Percentiles rank a stretch among this genome's conserved stretches.
Conservation (phyloP, 2,797 vertebrate species). For the Gastrophryne carolinensis region DNA sequence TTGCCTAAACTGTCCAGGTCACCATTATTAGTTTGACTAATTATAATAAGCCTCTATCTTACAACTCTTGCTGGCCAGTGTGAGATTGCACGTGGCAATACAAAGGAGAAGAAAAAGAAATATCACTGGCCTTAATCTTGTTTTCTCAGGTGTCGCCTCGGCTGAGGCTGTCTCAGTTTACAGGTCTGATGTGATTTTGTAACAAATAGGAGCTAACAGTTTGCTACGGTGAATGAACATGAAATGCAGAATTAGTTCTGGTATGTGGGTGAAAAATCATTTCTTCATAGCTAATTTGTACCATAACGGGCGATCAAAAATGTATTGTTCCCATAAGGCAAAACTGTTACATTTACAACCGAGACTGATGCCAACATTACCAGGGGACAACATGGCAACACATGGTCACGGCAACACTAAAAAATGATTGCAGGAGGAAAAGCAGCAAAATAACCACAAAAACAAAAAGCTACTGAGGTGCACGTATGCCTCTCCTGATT, state of each 20-base stretch:
- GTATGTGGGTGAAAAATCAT: not conserved
- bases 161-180: constrained; percentile 21
- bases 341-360: constrained; percentile 13
- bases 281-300: constrained; percentile 12
- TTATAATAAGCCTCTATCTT: not conserved
- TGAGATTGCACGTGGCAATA: too few species aligned
- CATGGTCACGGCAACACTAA: too few species aligned
- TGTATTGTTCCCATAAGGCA: not conserved
- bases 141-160: constrained; percentile 25
- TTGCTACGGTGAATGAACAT: constrained; percentile 24
- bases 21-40: not conserved
- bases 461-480: too few species aligned
- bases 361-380: not conserved
- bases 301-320: not conserved
- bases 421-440: too few species aligned
- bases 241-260: constrained; percentile 16
- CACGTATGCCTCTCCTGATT: too few species aligned
- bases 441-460: too few species aligned
- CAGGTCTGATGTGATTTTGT: constrained; percentile 15
- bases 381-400: too few species aligned
- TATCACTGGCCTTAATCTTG: not conserved
- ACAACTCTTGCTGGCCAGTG: not conserved
- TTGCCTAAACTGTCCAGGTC: too few species aligned
- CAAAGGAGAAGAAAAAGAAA: not conserved
- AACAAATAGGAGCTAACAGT: constrained; percentile 15